A percentile compares a stretch with the other conserved stretches of the same genome.
Evolutionary conservation across 1,140 invertebrate species (phyloP).

Genomic region (Pseudachorutes palmiensis): DNA sequence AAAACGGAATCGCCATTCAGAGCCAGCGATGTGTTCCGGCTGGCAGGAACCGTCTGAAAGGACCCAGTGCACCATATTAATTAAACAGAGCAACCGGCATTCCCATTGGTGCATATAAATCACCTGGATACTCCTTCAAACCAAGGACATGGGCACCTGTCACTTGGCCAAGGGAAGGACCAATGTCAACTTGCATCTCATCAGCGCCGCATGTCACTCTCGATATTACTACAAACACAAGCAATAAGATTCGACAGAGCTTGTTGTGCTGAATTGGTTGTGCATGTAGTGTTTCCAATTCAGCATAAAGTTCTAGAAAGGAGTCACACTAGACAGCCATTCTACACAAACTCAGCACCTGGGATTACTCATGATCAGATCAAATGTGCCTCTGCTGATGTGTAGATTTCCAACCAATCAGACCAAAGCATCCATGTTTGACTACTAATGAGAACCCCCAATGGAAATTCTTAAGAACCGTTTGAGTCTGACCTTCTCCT

Average conservation of each 20-base stretch:
- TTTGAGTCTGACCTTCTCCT: too few species aligned
- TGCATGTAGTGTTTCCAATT: too few species aligned
- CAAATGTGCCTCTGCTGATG: too few species aligned
- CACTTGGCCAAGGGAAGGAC: slow-evolving; percentile 16
- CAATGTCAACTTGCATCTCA: slow-evolving; percentile 35
- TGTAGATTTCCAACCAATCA: too few species aligned
- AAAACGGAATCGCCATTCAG: slow-evolving; percentile 40
- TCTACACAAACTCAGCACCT: too few species aligned
- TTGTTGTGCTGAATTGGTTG: neutral
- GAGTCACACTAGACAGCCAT: too few species aligned
- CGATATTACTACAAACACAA: slow-evolving; percentile 26
- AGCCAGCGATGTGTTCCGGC: slow-evolving; percentile 33
- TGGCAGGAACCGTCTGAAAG: slow-evolving; percentile 40
- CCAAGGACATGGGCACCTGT: slow-evolving; percentile 34
- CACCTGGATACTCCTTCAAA: slow-evolving; percentile 36
- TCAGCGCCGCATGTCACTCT: slow-evolving; percentile 31
- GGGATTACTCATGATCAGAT: too few species aligned
- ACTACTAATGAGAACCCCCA: too few species aligned
- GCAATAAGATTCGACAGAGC: neutral
- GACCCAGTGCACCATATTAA: slow-evolving; percentile 3
- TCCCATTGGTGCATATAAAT: neutral
- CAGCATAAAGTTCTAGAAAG: too few species aligned
- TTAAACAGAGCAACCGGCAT: neutral
- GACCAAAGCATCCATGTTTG: too few species aligned
- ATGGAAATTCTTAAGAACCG: too few species aligned